These are phyloP conservation scores for Holothuria glaberrima DNA, from an alignment of 35 echinoderm and acorn worm species.

Conservation along the genomic window DNA sequence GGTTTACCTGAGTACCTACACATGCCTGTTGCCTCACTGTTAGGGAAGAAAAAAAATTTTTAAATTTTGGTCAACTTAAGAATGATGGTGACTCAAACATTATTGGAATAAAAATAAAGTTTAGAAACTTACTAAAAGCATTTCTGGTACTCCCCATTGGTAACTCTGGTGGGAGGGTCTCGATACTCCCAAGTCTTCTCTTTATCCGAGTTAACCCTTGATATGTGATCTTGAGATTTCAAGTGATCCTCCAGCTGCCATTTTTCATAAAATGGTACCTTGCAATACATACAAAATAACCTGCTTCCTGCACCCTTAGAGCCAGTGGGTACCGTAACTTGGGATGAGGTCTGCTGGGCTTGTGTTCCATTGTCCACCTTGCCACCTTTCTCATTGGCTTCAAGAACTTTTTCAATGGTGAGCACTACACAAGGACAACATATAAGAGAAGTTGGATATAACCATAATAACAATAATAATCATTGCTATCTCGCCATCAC, in stretches of 20 bases:
- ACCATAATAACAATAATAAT: neutral
- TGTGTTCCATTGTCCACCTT: neutral
- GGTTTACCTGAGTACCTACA: constrained; percentile 65
- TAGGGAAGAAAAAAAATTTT: neutral
- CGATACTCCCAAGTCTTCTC: constrained; percentile 85
- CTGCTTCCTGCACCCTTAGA: constrained; percentile 15
- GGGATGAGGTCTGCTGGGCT: neutral
- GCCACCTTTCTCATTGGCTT: neutral
- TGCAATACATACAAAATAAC: constrained; percentile 76
- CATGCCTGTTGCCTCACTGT: constrained; percentile 11
- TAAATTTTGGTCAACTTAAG: no score
- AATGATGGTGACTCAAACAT: neutral
- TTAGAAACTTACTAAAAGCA: constrained; percentile 64
- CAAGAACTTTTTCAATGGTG: constrained; percentile 21
- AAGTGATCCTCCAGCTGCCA: constrained; percentile 66
- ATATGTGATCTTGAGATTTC: constrained; percentile 66
- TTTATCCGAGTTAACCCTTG: constrained; percentile 75
- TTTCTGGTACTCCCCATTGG: constrained; percentile 66
- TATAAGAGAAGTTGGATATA: neutral
- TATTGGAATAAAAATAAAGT: neutral
- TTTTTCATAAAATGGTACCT: constrained; percentile 46
- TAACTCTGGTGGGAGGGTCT: constrained; percentile 71
- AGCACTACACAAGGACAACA: neutral
- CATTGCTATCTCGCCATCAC: no score
- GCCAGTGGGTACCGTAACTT: neutral